Percentiles rank a stretch among this genome's conserved stretches.
These are phyloP conservation scores for Cartodere bifasciata DNA, from an alignment of 2,888 invertebrate species.

Conservation along the genomic window DNA sequence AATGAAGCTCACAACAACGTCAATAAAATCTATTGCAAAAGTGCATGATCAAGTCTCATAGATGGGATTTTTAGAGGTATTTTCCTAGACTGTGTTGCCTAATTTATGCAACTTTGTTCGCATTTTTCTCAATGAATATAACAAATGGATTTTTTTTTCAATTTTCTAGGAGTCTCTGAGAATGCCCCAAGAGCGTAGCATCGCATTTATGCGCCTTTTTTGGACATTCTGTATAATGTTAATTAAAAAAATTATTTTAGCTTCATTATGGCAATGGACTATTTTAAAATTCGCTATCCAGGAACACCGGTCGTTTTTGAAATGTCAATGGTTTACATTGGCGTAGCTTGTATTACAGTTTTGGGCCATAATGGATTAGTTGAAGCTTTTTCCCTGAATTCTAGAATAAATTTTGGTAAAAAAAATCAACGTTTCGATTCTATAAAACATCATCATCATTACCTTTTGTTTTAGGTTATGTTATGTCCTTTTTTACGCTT, in stretches of 20 bases:
- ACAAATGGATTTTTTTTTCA: too few species aligned
- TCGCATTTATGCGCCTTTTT: too few species aligned
- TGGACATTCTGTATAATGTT: too few species aligned
- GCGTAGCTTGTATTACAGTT: slow-evolving; percentile 80
- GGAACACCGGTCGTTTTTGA: slow-evolving; percentile 80
- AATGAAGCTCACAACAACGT: too few species aligned
- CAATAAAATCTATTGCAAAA: too few species aligned
- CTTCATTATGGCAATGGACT: slow-evolving; percentile 89
- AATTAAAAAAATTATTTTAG: slow-evolving; percentile 39
- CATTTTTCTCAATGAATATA: too few species aligned
- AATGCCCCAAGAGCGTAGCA: too few species aligned
- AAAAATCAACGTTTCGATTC: slow-evolving; percentile 3
- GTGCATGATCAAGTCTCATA: too few species aligned
- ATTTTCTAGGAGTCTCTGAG: too few species aligned
- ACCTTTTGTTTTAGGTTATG: slow-evolving; percentile 46
- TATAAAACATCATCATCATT: neutral
- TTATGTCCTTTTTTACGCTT: slow-evolving; percentile 68
- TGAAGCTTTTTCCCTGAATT: slow-evolving; percentile 67
- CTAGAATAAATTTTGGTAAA: slow-evolving; percentile 76
- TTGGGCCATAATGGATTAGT: slow-evolving; percentile 74
- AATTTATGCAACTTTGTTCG: too few species aligned
- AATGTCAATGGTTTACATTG: slow-evolving; percentile 84
- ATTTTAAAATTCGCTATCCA: slow-evolving; percentile 76
- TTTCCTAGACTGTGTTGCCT: too few species aligned
- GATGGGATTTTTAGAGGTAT: too few species aligned